These are phyloP conservation scores for Neocrepidodera transversa DNA, from an alignment of 2,888 invertebrate genomes.

Conservation along the genomic window DNA sequence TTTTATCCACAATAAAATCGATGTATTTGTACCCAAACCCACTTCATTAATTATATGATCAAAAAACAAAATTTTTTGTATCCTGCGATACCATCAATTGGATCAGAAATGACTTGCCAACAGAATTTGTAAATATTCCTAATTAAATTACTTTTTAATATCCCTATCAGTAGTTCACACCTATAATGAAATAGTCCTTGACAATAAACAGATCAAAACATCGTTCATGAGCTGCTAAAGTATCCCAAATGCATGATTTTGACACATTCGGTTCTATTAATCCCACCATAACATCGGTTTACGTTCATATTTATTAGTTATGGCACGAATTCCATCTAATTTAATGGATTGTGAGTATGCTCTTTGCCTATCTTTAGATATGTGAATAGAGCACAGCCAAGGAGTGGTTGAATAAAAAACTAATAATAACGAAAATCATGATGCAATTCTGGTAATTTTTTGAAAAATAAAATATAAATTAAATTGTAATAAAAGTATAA, in stretches of 20 bases:
- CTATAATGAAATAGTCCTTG: background rate
- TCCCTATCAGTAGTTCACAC: background rate
- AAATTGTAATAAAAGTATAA: too few relatives aligned
- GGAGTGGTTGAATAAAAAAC: too few relatives aligned
- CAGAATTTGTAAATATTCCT: background rate
- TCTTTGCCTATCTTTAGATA: background rate
- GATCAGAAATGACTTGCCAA: too few relatives aligned
- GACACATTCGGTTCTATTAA: background rate
- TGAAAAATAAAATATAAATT: too few relatives aligned
- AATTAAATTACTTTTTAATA: constrained; percentile 37
- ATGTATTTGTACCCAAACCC: too few relatives aligned
- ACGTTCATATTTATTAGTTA: background rate
- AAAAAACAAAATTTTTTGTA: too few relatives aligned
- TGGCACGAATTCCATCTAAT: background rate
- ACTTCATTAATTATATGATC: too few relatives aligned
- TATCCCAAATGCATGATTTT: background rate
- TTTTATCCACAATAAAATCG: too few relatives aligned
- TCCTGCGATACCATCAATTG: too few relatives aligned
- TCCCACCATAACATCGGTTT: background rate
- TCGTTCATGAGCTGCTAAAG: background rate
- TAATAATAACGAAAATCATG: too few relatives aligned
- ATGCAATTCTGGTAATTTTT: too few relatives aligned
- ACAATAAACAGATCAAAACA: background rate
- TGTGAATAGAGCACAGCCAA: background rate
- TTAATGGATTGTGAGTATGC: background rate